Base-by-base conservation (phyloP, 2,113 vertebrate genomes). In the Genyomyrus donnyi region DNA sequence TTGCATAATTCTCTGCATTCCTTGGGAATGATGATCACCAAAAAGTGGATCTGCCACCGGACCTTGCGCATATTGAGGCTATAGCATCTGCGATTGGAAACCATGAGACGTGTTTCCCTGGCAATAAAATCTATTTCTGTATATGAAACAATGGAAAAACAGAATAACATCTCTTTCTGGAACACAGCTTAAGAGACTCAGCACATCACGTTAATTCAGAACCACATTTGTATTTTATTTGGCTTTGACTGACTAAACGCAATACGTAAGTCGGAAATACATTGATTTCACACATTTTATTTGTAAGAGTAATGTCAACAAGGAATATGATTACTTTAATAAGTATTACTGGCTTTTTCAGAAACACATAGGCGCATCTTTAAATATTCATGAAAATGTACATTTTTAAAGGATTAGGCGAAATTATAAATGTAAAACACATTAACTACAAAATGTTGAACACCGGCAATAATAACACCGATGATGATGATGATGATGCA, bases 11-110 rank as follows among this genome's bases (percentile, higher is more conserved):
- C 70, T 93, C 94, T 94, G 93, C 96, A 98, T 97, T 97, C 97
- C 96, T 97, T 95, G 95, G 92, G 95, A 94, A 93, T 98, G 97
- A 97, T 96, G 96, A 95, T 92, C 85, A 93, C 91, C 91, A n/a
- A 8, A 89, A 70, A 74, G 74, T 53, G 89, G 88, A 90, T 90
- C 70, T 85, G 88, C 70, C 89, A 88, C 90, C 89, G 88, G 89
- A 88, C 90, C 62, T 91, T 84, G 89, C 53, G 66, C 39, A 85
- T 88, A 70, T 58, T 56, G 88, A 62, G 90, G 89, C 56, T 89
- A 92, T 91, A 89, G 89, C 89, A 88, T 90, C 89, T 92, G 91
- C 90, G 62, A 84, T 89, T 86, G 56, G 88, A 85, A 90, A 90
- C 24, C 31, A 85, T 58, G 58, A 89, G 89, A 90, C 45, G 53